A percentile compares a stretch with the other conserved stretches of the same genome.
phyloP scores from a whole-genome alignment of 2,888 invertebrate genomes.

The Apamea anceps region DNA sequence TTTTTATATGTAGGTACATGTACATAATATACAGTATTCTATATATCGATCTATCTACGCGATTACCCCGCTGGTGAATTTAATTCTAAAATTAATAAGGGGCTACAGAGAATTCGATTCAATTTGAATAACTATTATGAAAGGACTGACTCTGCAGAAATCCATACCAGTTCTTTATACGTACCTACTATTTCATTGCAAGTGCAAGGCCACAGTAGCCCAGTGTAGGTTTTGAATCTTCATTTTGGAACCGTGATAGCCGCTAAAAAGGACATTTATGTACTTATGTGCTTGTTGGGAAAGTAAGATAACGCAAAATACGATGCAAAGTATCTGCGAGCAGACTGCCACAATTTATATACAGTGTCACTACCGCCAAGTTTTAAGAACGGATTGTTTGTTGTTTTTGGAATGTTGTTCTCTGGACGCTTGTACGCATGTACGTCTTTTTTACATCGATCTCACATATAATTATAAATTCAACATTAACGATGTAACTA shows the following conservation, averaged over 20 bases:
- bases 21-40: too few relatives aligned
- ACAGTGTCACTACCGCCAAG: background rate
- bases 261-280: background rate
- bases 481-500: too few relatives aligned
- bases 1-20: too few relatives aligned
- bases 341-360: background rate
- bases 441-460: too few relatives aligned
- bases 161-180: background rate
- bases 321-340: background rate
- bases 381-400: background rate
- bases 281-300: too few relatives aligned
- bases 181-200: background rate
- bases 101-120: background rate
- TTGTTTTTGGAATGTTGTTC: background rate
- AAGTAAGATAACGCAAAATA: too few relatives aligned
- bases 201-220: too few relatives aligned
- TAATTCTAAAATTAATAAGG: background rate
- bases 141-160: background rate
- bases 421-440: too few relatives aligned
- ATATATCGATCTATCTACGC: background rate
- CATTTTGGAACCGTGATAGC: background rate
- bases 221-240: too few relatives aligned
- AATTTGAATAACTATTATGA: conserved; percentile 14
- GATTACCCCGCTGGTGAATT: background rate
- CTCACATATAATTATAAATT: too few relatives aligned